Percentiles rank a stretch among this genome's conserved stretches.
Evolutionary conservation across 2,797 vertebrate species (phyloP).

Genomic region (Xerus rutilus): DNA sequence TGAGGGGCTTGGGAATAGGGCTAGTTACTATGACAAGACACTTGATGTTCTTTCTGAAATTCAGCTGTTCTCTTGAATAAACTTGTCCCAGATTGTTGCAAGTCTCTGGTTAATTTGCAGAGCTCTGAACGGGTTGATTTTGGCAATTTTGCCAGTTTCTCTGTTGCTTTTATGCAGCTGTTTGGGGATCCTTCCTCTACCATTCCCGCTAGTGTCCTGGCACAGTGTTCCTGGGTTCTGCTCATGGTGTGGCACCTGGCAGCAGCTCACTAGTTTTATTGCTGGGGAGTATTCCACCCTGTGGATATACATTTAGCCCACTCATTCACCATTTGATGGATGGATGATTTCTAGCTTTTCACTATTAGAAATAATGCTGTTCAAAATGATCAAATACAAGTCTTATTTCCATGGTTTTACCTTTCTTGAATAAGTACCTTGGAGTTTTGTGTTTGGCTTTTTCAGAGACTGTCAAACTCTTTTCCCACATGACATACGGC

Average conservation of each 20-base stretch:
- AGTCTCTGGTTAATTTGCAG: neutral
- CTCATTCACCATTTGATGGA: neutral
- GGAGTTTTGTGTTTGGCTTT: neutral
- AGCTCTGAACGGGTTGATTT: neutral
- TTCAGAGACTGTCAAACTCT: neutral
- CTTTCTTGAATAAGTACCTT: neutral
- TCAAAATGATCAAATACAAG: neutral
- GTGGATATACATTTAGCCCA: neutral
- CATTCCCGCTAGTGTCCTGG: neutral
- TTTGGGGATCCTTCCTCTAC: neutral
- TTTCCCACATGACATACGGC: neutral
- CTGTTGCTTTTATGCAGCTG: neutral
- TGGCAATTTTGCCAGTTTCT: neutral
- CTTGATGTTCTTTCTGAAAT: neutral
- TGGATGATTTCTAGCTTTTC: neutral
- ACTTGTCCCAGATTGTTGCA: neutral
- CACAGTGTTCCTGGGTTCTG: neutral
- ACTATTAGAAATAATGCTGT: neutral
- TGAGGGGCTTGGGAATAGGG: neutral
- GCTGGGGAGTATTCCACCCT: neutral
- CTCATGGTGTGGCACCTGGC: rapidly evolving
- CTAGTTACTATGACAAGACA: no score
- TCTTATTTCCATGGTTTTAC: neutral
- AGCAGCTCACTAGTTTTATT: no score
- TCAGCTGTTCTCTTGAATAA: neutral